Percentiles rank a stretch among this genome's conserved stretches.
Conservation (phyloP, 2,113 vertebrate genomes). For the Monopterus albus region DNA sequence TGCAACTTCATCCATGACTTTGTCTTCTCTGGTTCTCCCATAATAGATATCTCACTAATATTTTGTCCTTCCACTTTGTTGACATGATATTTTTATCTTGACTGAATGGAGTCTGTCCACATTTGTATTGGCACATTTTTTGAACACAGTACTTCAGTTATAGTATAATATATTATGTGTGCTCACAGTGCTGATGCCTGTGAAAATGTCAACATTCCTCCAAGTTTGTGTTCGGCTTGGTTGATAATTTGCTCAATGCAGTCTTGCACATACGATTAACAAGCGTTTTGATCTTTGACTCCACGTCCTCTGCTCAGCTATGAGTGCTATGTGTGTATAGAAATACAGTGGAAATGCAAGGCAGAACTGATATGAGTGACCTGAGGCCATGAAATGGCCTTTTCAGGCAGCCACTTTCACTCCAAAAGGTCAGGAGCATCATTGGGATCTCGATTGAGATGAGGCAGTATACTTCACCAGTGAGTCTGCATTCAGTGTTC, state of each 20-base stretch:
- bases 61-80: background rate
- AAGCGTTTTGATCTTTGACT: too few relatives aligned
- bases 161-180: too few relatives aligned
- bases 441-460: background rate
- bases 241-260: too few relatives aligned
- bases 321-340: too few relatives aligned
- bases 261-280: too few relatives aligned
- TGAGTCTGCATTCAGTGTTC: background rate
- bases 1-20: background rate
- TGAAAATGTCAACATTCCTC: too few relatives aligned
- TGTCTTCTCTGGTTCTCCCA: background rate
- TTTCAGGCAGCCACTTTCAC: constrained; percentile 18
- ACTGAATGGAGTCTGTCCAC: background rate
- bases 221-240: too few relatives aligned
- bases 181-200: too few relatives aligned
- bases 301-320: too few relatives aligned
- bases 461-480: background rate
- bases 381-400: constrained; percentile 6
- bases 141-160: too few relatives aligned
- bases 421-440: constrained; percentile 26
- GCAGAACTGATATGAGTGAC: too few relatives aligned
- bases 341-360: too few relatives aligned
- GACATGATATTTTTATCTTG: background rate
- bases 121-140: background rate
- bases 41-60: background rate